Evolutionary conservation across 2,888 invertebrate species (phyloP), one percentile per base, ranked within the genome.

Genomic region (Boloria selene): DNA sequence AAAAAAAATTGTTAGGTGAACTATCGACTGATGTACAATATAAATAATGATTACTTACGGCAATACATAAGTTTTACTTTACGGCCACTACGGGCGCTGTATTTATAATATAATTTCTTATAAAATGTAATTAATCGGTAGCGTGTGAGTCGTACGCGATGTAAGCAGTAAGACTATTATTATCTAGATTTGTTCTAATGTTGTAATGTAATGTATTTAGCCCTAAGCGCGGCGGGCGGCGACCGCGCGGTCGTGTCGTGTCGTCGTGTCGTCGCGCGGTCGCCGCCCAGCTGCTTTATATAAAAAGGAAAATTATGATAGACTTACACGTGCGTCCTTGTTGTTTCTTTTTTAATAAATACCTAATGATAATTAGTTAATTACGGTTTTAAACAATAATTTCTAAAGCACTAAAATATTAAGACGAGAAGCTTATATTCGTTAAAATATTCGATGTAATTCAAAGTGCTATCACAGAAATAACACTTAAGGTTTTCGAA

Each of bases 291-390:
- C 78, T 64, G 83, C 86, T 87, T 85, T 85, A 85, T 90, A 90
- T 90, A 90, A 89, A 90, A 90, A 88, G 84, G 84, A 90, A 91
- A 92, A 90, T 92, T 92, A 92, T 92, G 92, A 92, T 92, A 92
- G 92, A 89, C 86, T 85, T 85, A 85, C 83, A 83, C 80, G 86
- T 85, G 85, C 86, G 89, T 92, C 92, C 91, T 91, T 87, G 87
- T 87, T 88, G 82, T 88, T 88, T 88, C 85, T 85, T 65, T 69
- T 68, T 68, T 78, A 79, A 85, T 80, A 77, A 85, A 82, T 84
- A 89, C 87, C 87, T 92, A 90, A 90, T 90, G 90, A 92, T 93
- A 92, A 92, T 93, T 93, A 93, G 93, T 93, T 93, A 92, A 93
- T 93, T 93, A 93, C 93, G 93, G 93, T 93, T 92, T 83, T 87